These are phyloP conservation scores for Luffia ferchaultella DNA, from an alignment of 2,888 invertebrate species.

Conservation along the genomic window DNA sequence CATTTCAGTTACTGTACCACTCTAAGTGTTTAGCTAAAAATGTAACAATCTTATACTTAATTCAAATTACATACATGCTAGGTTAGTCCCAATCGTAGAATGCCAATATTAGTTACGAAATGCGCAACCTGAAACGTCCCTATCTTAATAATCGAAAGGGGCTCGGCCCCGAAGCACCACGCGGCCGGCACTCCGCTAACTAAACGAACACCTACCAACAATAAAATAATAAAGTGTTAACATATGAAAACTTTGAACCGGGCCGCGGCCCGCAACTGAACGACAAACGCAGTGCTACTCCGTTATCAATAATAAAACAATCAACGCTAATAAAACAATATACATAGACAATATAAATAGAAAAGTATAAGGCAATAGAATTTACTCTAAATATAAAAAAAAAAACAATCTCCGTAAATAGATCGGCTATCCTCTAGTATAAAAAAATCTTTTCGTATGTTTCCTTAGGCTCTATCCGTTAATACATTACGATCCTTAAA, in stretches of 20 bases:
- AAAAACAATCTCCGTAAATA: constrained; percentile 68
- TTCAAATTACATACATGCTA: constrained; percentile 65
- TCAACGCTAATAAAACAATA: constrained; percentile 64
- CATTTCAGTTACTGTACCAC: constrained; percentile 69
- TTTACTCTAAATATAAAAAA: constrained; percentile 60
- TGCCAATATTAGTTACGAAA: constrained; percentile 66
- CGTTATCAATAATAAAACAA: constrained; percentile 58
- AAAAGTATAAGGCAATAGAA: constrained; percentile 65
- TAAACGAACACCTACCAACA: constrained; percentile 53
- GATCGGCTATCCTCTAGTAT: constrained; percentile 64
- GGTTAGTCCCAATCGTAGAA: constrained; percentile 69
- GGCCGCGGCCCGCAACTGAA: constrained; percentile 29
- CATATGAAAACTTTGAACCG: constrained; percentile 21
- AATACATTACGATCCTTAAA: constrained; percentile 67
- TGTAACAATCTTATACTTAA: constrained; percentile 66
- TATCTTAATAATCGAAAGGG: constrained; percentile 55
- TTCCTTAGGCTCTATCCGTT: constrained; percentile 68
- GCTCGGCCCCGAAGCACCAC: constrained; percentile 47
- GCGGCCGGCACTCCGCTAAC: constrained; percentile 20
- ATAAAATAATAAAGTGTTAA: constrained; percentile 51
- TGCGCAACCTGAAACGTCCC: constrained; percentile 58
- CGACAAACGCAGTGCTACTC: constrained; percentile 42
- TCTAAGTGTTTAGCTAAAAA: constrained; percentile 68
- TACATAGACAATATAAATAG: constrained; percentile 45
- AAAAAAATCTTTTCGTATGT: constrained; percentile 68